Base-by-base conservation (phyloP, 2,888 invertebrate genomes). In the Protodeltote pygarga region DNA sequence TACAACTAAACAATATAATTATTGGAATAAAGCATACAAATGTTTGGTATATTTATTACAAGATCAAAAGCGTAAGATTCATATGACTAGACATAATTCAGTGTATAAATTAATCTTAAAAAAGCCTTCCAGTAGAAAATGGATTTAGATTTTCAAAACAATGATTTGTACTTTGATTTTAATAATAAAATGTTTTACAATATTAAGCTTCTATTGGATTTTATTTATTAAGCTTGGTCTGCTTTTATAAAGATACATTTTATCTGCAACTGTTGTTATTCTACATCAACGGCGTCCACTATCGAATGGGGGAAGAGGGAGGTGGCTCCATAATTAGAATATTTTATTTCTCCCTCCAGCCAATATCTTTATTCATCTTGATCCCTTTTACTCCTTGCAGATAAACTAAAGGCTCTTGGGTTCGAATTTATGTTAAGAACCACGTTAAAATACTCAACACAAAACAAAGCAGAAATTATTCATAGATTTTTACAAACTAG, bases 61-160 rank as follows among this genome's bases (percentile, higher is more conserved):
- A 2, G 3, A 29, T 44, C 5, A 45, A 52, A 32, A 47, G 16
- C 19, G 35, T 37, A 45, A 40, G 27, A 41, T 41, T 44, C 19
- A 27, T 24, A 47, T 59, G 68, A 67, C 64, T 65, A 65, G 64
- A 55, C 16, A 38, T 25, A 38, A 14, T 15, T 14, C n/a, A 19
- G 5, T 15, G n/a, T 27, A 16, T 39, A 25, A 17, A 17, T 28
- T 29, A 53, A 17, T 16, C 34, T 23, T 13, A 17, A 3, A 38
- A 24, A 41, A 31, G 25, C 10, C 29, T 5, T 4, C n/a, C 8
- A 10, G 16, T 21, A 59, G 0, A 8, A 8, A 28, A 17, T 10
- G 5, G 5, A 15, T 15, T 19, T 14, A n/a, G n/a, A n/a, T 38
- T 24, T 9, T 5, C 8, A 2, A 29, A 5, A 17, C 4, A 35